These are phyloP conservation scores for Synanthedon tipuliformis DNA, from an alignment of 2,888 invertebrate genomes.

Conservation along the genomic window DNA sequence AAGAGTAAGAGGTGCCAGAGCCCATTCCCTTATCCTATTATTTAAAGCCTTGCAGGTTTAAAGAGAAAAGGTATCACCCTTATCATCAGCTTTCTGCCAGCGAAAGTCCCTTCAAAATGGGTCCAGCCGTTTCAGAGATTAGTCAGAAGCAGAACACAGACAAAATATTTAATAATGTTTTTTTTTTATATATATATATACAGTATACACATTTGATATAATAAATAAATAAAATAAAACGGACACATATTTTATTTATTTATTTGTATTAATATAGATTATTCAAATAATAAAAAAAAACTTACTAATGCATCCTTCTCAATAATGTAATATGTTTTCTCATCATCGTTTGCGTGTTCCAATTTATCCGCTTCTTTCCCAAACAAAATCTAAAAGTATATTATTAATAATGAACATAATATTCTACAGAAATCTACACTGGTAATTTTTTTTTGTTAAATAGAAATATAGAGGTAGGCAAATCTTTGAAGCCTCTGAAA, in stretches of 20 bases:
- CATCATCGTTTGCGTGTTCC: slow-evolving; percentile 98
- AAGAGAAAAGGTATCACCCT: too few species aligned
- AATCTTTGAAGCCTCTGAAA: background rate
- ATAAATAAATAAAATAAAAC: too few species aligned
- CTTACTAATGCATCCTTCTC: slow-evolving; percentile 94
- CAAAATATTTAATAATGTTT: background rate
- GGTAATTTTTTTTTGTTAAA: too few species aligned
- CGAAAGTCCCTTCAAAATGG: too few species aligned
- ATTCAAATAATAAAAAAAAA: slow-evolving; percentile 3
- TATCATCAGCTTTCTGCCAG: too few species aligned
- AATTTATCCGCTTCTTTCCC: slow-evolving; percentile 98
- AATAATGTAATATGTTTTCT: slow-evolving; percentile 97
- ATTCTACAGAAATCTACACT: too few species aligned
- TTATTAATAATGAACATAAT: background rate
- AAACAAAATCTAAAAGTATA: slow-evolving; percentile 81
- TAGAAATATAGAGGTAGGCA: too few species aligned
- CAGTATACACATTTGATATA: background rate
- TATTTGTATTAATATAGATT: background rate
- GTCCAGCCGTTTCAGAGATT: background rate
- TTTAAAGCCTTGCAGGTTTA: too few species aligned
- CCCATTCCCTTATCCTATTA: too few species aligned
- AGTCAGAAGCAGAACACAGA: background rate
- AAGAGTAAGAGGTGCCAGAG: too few species aligned
- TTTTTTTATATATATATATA: background rate
- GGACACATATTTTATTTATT: background rate